phyloP scores from a whole-genome alignment of 2,113 vertebrate species.

The Chaenogobius annularis region DNA sequence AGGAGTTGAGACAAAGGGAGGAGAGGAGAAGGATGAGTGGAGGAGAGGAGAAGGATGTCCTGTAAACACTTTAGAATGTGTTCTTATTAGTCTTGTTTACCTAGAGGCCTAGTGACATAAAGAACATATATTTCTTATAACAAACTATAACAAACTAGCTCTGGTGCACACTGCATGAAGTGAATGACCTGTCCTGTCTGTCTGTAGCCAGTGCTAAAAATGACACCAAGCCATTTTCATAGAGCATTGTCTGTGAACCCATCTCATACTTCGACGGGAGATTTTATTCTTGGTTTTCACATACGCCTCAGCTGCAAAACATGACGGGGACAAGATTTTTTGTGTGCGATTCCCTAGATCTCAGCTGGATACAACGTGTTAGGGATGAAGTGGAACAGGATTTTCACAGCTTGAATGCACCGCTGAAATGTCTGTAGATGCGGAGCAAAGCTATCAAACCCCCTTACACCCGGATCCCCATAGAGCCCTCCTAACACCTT shows the following conservation, averaged over 20 bases:
- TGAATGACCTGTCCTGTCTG: background rate
- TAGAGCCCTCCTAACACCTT: constrained; percentile 21
- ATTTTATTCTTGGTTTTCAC: background rate
- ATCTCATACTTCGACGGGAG: background rate
- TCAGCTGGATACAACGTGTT: constrained; percentile 15
- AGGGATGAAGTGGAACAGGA: constrained; percentile 27
- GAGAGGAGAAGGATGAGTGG: too few relatives aligned
- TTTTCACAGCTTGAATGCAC: constrained; percentile 42
- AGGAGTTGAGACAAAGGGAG: too few relatives aligned
- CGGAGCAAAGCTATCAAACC: constrained; percentile 32
- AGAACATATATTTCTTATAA: constrained; percentile 19
- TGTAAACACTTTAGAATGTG: background rate
- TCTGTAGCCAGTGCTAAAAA: constrained; percentile 6
- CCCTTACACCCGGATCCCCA: constrained; percentile 11
- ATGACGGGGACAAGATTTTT: constrained; percentile 15
- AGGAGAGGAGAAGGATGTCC: too few relatives aligned
- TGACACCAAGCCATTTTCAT: background rate
- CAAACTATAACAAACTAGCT: constrained; percentile 19
- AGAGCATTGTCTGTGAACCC: constrained; percentile 9
- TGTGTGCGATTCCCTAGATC: constrained; percentile 7
- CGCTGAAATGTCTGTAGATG: constrained; percentile 29
- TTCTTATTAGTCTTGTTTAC: background rate
- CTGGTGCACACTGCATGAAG: constrained; percentile 13
- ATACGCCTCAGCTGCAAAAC: constrained; percentile 16
- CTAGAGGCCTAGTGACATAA: background rate